Conservation (phyloP, 2,888 invertebrate genomes). For the Monoplex corrugatus region DNA sequence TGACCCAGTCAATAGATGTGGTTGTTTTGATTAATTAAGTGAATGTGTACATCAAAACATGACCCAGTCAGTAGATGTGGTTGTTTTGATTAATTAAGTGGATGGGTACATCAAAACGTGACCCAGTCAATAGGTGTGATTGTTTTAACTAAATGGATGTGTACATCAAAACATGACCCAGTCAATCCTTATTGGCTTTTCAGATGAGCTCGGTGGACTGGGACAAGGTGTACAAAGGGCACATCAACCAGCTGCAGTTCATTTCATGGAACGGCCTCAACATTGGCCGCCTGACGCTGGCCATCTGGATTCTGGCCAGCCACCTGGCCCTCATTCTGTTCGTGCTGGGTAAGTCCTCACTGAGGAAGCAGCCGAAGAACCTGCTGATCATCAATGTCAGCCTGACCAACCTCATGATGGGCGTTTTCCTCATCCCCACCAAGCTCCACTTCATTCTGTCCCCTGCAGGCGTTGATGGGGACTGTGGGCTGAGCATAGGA, state of each 20-base stretch:
- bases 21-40: too few species aligned
- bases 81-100: too few species aligned
- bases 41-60: too few species aligned
- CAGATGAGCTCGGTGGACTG: conserved; percentile 57
- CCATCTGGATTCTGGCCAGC: conserved; percentile 56
- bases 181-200: background rate
- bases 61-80: too few species aligned
- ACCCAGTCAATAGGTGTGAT: too few species aligned
- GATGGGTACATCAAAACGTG: too few species aligned
- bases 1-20: too few species aligned
- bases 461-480: conserved; percentile 11
- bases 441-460: conserved; percentile 59
- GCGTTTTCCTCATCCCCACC: conserved; percentile 58
- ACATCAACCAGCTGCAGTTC: conserved; percentile 49
- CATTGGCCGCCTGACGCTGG: conserved; percentile 57
- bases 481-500: conserved; percentile 56
- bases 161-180: background rate
- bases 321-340: conserved; percentile 58
- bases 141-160: too few species aligned
- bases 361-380: conserved; percentile 58
- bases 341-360: conserved; percentile 52
- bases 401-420: conserved; percentile 58
- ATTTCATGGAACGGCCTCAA: conserved; percentile 60
- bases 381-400: conserved; percentile 58
- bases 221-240: conserved; percentile 56